Evolutionary conservation across 2,888 invertebrate species (phyloP), one percentile per base, ranked within the genome.

Genomic region (Hyles lineata): DNA sequence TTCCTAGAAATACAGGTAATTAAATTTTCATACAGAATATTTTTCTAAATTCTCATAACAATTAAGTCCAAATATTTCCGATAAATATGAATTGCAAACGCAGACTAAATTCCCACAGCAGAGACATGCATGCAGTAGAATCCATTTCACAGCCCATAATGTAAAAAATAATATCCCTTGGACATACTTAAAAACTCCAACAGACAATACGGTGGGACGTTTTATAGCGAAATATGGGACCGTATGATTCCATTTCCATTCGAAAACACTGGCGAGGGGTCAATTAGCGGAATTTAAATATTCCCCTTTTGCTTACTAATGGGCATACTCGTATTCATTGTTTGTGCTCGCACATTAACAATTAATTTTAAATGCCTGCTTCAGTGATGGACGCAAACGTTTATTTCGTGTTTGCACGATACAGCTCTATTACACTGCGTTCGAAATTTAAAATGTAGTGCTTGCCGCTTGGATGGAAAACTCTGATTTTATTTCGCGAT

Each of bases 271-370:
- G 35, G 58, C 70, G 70, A 21, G 55, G 55, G 59, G 59, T 70
- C 70, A 70, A 70, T 70, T 70, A 70, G 70, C 32, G 58, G 35
- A 70, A 35, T 70, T 70, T 70, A 70, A 70, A 70, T 70, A 70
- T 70, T 70, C 70, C 70, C 29, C 70, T 70, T 70, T 70, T 32
- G 70, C 35, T 59, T 70, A 55, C 35, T 70, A 70, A 70, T 70
- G 59, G 70, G 35, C 21, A 59, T 59, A 58, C 59, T 58, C 59
- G 32, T 70, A 58, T 70, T 58, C 59, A 58, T 70, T 70, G 58
- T 70, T 70, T 58, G 32, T 70, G 32, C 70, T 29, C 29, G 11
- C 19, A 19, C 29, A 59, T 15, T 35, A 17, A 35, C 43, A 21
- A 43, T 63, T 63, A 63, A 63, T 63, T 63, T 63, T 43, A 63